Conservation (phyloP, 2,888 invertebrate species). For the Lagria hirta region DNA sequence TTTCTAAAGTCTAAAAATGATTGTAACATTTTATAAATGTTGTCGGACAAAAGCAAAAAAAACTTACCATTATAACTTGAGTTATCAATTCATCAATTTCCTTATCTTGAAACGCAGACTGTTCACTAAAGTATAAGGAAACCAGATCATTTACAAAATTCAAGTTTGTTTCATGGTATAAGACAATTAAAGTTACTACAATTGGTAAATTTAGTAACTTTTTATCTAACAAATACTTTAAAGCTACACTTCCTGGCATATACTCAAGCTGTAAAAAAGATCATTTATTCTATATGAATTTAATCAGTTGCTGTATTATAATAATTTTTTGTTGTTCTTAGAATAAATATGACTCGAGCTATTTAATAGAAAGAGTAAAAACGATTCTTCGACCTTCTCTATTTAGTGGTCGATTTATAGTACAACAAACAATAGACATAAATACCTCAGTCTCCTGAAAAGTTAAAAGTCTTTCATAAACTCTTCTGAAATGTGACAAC, state of each 20-base stretch:
- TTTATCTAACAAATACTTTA: slow-evolving; percentile 42
- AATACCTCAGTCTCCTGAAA: slow-evolving; percentile 74
- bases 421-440: too few species aligned
- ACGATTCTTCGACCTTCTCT: too few species aligned
- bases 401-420: too few species aligned
- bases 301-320: too few species aligned
- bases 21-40: not conserved
- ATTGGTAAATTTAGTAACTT: slow-evolving; percentile 46
- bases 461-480: slow-evolving; percentile 76
- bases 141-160: slow-evolving; percentile 43
- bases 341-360: too few species aligned
- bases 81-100: slow-evolving; percentile 45
- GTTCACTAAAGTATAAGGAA: slow-evolving; percentile 42
- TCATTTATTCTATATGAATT: too few species aligned
- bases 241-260: slow-evolving; percentile 42
- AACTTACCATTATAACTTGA: slow-evolving; percentile 44
- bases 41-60: too few species aligned
- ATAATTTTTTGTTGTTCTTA: too few species aligned
- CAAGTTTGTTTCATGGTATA: slow-evolving; percentile 43
- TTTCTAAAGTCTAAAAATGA: slow-evolving; percentile 44
- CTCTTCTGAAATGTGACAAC: slow-evolving; percentile 67
- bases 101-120: slow-evolving; percentile 39
- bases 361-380: too few species aligned
- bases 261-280: slow-evolving; percentile 50
- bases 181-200: slow-evolving; percentile 41